A percentile compares a stretch with the other conserved stretches of the same genome.
Conservation (phyloP, 2,888 invertebrate species). For the Drosophila koepferae region DNA sequence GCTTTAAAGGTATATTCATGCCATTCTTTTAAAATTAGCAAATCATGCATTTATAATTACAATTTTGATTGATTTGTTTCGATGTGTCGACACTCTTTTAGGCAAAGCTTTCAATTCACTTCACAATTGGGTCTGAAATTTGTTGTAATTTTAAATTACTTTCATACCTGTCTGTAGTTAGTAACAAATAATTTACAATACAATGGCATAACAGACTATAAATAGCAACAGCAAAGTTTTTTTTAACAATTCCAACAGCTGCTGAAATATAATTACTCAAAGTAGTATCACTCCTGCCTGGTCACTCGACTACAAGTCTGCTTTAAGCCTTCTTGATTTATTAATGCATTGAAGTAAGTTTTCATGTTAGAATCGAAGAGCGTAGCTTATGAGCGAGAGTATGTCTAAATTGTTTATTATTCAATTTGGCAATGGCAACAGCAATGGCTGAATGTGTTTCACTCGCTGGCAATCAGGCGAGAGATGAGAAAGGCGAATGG, state of each 20-base stretch:
- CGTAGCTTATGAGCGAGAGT: constrained; percentile 1
- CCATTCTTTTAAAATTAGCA: rapidly evolving
- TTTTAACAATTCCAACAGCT: neutral
- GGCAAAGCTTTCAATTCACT: no score
- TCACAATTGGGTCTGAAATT: no score
- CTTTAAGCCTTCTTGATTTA: neutral
- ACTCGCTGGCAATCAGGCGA: constrained; percentile 53
- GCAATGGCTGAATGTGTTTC: constrained; percentile 51
- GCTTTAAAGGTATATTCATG: neutral
- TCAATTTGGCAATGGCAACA: constrained; percentile 50
- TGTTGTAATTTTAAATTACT: no score
- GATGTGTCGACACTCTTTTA: neutral
- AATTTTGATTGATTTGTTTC: neutral
- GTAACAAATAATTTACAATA: neutral
- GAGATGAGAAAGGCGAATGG: constrained; percentile 37
- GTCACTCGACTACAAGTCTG: neutral
- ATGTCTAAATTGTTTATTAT: constrained; percentile 34
- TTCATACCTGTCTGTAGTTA: no score
- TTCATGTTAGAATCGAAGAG: neutral
- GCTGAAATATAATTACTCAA: neutral
- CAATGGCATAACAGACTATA: neutral
- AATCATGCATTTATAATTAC: rapidly evolving
- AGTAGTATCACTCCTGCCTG: neutral
- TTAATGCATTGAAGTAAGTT: constrained; percentile 4
- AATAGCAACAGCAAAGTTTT: no score